Evolutionary conservation across 2,797 vertebrate genomes (phyloP).

Genomic region (Girardinus metallicus): DNA sequence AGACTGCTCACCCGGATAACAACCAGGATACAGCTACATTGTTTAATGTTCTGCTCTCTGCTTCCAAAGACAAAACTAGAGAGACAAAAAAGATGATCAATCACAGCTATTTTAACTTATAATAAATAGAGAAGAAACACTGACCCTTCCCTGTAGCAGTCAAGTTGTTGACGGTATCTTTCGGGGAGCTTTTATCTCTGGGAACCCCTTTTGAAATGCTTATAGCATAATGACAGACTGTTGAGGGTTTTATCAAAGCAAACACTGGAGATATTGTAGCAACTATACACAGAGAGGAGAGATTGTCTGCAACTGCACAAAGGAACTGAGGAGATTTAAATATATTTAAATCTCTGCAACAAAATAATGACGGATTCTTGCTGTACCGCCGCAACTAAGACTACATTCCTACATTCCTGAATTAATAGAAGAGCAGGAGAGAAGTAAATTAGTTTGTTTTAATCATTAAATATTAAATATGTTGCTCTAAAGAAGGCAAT

Average conservation of each 20-base stretch:
- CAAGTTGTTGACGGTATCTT: conserved; percentile 7
- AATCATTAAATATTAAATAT: no score
- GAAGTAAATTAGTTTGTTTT: no score
- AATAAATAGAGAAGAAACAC: neutral
- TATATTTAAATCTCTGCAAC: conserved; percentile 30
- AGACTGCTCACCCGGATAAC: conserved; percentile 20
- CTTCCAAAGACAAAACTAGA: conserved; percentile 2
- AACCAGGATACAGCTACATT: neutral
- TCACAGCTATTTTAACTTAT: neutral
- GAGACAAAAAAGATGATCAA: neutral
- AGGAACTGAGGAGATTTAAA: conserved; percentile 33
- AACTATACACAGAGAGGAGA: conserved; percentile 20
- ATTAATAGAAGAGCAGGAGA: conserved; percentile 10
- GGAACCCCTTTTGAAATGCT: conserved; percentile 4
- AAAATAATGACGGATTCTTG: conserved; percentile 25
- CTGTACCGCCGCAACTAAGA: neutral
- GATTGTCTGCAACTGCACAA: conserved; percentile 13
- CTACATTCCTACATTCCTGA: conserved; percentile 7
- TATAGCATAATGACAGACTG: conserved; percentile 10
- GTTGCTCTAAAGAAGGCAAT: no score
- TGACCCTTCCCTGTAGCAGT: conserved; percentile 6
- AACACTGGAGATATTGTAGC: conserved; percentile 21
- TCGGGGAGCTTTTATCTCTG: neutral
- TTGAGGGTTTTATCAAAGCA: conserved; percentile 27
- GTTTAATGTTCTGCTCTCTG: conserved; percentile 5